Base-by-base conservation (phyloP, 2,888 invertebrate species). In the Pimpla rufipes region DNA sequence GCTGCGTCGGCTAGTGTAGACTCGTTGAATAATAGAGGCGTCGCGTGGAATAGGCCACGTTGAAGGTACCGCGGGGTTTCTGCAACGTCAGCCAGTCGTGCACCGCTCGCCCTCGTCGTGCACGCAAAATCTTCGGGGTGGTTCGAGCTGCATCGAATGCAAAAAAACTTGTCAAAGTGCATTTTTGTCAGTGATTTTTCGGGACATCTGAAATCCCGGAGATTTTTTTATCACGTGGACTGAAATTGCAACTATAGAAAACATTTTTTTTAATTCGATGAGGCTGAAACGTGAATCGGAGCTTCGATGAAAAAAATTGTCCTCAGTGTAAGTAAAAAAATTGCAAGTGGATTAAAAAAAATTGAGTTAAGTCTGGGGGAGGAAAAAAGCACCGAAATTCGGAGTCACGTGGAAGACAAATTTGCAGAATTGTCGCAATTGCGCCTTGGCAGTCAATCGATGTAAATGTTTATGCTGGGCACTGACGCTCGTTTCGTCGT, bases 1-100 rank as follows among this genome's bases (percentile, higher is more conserved):
- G 82, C 83, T 82, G 79, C 67, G 85, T 83, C 79, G 73, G 62
- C 81, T n/a, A 77, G 85, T 84, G 87, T 90, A 88, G 75, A 57
- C 62, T 59, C 87, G 64, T 64, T 90, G 86, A 90, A 90, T 90
- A 89, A 90, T 90, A 82, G 73, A 90, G 75, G 75, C 55, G 52
- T 37, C 50, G 77, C 59, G 74, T 85, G 84, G 87, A 79, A 79
- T 81, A 87, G 88, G 90, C 89, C 89, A 90, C 88, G 89, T 90
- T 88, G 87, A 88, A 89, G 57, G 57, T 45, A 75, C 45, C 40
- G 29, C 29, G 66, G 37, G 23, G 35, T 42, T 50, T 23, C 59
- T 68, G 59, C 45, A 83, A 80, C 85, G 79, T 82, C 87, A 89
- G 87, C 90, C 85, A 86, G 67, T 52, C 76, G 75, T 50, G 13